phyloP scores from a whole-genome alignment of 2,888 invertebrate species.

The Clanis bilineata region DNA sequence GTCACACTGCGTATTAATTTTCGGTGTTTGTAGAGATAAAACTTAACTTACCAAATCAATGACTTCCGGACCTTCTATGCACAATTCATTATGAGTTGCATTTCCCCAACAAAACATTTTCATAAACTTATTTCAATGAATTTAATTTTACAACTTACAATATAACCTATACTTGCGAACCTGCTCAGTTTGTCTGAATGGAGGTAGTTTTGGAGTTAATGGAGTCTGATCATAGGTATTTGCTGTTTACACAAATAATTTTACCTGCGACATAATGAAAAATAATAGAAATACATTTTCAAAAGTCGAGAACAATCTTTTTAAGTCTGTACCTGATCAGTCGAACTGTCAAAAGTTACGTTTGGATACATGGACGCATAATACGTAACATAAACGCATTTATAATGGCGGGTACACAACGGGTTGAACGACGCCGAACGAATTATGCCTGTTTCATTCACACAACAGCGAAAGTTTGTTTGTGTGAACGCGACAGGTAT shows the following conservation, averaged over 20 bases:
- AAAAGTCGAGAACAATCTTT: conserved; percentile 72
- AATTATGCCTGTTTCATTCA: too few species aligned
- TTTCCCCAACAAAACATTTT: conserved; percentile 81
- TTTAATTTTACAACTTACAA: conserved; percentile 29
- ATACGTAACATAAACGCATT: too few species aligned
- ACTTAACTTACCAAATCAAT: conserved; percentile 63
- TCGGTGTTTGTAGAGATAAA: background rate
- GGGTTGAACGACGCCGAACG: too few species aligned
- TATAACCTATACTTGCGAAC: conserved; percentile 54
- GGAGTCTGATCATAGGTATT: conserved; percentile 13
- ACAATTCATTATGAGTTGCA: conserved; percentile 76
- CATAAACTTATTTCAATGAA: conserved; percentile 27
- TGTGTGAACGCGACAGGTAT: too few species aligned
- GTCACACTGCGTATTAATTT: background rate
- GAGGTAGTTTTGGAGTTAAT: conserved; percentile 39
- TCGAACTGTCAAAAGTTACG: conserved; percentile 3
- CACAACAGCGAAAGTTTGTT: too few species aligned
- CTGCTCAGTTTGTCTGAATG: conserved; percentile 41
- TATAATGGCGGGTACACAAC: too few species aligned
- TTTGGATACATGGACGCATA: conserved; percentile 16
- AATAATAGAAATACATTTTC: conserved; percentile 52
- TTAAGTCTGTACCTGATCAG: conserved; percentile 30
- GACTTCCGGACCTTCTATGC: conserved; percentile 61
- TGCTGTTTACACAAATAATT: conserved; percentile 42
- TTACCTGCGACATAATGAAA: conserved; percentile 43